These are phyloP conservation scores for Sebastes diaconus DNA, from an alignment of 2,797 vertebrate species.

Conservation along the genomic window DNA sequence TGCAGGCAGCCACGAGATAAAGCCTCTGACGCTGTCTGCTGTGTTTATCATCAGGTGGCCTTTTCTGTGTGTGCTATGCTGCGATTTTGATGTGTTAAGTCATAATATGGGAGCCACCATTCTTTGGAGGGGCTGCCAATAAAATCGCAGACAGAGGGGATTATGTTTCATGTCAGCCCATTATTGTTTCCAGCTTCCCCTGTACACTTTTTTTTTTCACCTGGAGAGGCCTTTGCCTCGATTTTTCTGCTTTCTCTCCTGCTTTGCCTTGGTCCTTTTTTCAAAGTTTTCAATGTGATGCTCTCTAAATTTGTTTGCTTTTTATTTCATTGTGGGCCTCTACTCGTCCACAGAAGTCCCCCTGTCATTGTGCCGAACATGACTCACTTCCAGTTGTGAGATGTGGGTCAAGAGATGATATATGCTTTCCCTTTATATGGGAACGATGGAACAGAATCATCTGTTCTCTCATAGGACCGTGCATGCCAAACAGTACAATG, in stretches of 20 bases:
- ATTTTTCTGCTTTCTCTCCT: constrained; percentile 28
- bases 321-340: not conserved
- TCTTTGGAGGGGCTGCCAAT: constrained; percentile 84
- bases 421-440: not conserved
- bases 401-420: not conserved
- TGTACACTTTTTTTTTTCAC: constrained; percentile 51
- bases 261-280: constrained; percentile 10
- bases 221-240: constrained; percentile 39
- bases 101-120: constrained; percentile 83
- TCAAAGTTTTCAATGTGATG: constrained; percentile 1
- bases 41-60: constrained; percentile 87
- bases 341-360: not conserved
- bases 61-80: constrained; percentile 84
- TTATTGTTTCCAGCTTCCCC: constrained; percentile 74
- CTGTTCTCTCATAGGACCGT: not conserved
- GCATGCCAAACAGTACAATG: not conserved
- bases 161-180: constrained; percentile 80
- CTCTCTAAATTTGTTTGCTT: constrained; percentile 9
- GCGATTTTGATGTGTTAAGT: constrained; percentile 87
- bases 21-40: constrained; percentile 79
- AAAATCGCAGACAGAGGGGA: constrained; percentile 81
- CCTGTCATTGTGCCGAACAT: not conserved
- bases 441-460: not conserved
- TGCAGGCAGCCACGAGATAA: constrained; percentile 80
- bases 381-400: not conserved